phyloP scores from a whole-genome alignment of 2,113 vertebrate genomes.

The Erpornis zantholeuca region DNA sequence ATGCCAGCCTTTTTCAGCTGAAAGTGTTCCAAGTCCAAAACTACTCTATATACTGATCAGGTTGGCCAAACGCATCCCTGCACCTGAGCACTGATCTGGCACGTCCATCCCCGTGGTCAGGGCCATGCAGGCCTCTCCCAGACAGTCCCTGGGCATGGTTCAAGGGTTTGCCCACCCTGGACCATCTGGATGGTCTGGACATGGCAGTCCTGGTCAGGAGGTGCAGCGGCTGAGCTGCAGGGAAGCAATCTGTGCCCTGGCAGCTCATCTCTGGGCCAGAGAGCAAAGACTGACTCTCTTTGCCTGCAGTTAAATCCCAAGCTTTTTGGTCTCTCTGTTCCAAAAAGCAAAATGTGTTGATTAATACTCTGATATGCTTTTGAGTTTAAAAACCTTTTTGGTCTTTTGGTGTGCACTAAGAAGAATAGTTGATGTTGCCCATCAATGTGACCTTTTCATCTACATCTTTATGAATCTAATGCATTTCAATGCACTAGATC shows the following conservation, averaged over 20 bases:
- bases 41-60: accelerated
- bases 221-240: background rate
- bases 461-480: background rate
- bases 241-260: background rate
- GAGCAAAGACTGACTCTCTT: background rate
- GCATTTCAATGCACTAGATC: background rate
- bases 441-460: background rate
- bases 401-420: background rate
- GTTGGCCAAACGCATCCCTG: background rate
- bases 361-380: background rate
- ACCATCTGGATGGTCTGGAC: background rate
- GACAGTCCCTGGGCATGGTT: background rate
- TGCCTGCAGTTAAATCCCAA: background rate
- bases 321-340: background rate
- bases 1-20: background rate
- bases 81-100: background rate
- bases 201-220: accelerated
- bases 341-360: background rate
- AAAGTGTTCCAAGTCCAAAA: background rate
- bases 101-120: background rate
- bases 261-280: background rate
- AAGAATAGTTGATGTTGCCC: background rate
- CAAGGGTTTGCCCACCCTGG: background rate
- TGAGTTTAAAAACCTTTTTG: background rate
- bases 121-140: background rate